A percentile compares a stretch with the other conserved stretches of the same genome.
phyloP scores from a whole-genome alignment of 1,140 invertebrate species.

The Drosophila nigrodunni region DNA sequence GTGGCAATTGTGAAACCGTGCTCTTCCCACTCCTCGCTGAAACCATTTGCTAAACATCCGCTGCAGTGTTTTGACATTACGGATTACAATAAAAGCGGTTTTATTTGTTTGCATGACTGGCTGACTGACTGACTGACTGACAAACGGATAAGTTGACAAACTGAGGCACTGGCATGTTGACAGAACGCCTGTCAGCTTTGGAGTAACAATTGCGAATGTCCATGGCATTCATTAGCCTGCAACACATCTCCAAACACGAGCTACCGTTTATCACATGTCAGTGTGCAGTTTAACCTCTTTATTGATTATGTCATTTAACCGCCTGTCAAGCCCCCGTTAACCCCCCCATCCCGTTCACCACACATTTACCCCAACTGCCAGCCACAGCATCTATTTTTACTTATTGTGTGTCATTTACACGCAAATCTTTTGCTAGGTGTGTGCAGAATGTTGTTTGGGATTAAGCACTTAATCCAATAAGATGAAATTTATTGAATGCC shows the following conservation, averaged over 20 bases:
- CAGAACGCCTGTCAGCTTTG: conserved; percentile 14
- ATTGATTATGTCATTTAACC: conserved; percentile 67
- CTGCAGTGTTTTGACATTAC: conserved; percentile 74
- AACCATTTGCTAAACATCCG: conserved; percentile 58
- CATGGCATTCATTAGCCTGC: conserved; percentile 71
- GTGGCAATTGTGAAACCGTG: conserved; percentile 14
- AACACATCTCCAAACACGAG: conserved; percentile 12
- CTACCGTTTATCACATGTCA: conserved; percentile 73
- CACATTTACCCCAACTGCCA: not conserved
- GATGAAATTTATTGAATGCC: conserved; percentile 34
- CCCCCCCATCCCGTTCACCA: too few relatives aligned
- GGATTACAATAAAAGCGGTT: conserved; percentile 81
- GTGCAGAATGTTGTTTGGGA: conserved; percentile 16
- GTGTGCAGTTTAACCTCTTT: conserved; percentile 61
- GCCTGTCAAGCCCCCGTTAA: not conserved
- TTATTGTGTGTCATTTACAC: conserved; percentile 28
- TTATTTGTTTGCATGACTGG: conserved; percentile 73
- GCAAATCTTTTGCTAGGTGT: conserved; percentile 25
- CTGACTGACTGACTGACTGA: conserved; percentile 10
- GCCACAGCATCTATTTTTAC: conserved; percentile 24
- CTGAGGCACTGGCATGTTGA: conserved; percentile 12
- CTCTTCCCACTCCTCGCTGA: not conserved
- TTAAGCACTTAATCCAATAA: conserved; percentile 33
- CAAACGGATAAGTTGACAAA: conserved; percentile 7
- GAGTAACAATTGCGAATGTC: conserved; percentile 31